A percentile compares a stretch with the other conserved stretches of the same genome.
phyloP scores from a whole-genome alignment of 1,140 invertebrate species.

The Cydia amplana region DNA sequence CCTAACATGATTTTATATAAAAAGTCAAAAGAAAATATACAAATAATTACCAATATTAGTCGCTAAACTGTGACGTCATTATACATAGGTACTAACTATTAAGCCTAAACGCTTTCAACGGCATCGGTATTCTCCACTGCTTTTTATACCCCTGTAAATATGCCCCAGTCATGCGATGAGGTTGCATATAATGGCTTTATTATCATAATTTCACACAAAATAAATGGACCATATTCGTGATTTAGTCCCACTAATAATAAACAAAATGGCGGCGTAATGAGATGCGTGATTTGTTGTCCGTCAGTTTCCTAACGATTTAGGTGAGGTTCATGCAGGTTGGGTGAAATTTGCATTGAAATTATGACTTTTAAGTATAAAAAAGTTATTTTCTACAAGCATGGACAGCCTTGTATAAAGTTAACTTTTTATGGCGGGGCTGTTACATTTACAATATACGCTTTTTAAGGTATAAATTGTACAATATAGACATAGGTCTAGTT shows the following conservation, averaged over 20 bases:
- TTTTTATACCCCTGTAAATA: slow-evolving; percentile 47
- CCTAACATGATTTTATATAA: no score
- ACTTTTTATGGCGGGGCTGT: no score
- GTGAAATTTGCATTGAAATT: slow-evolving; percentile 1
- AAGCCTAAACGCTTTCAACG: slow-evolving; percentile 30
- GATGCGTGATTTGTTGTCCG: slow-evolving; percentile 29
- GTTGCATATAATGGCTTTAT: slow-evolving; percentile 57
- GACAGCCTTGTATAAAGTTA: no score
- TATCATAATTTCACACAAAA: slow-evolving; percentile 57
- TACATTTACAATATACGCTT: no score
- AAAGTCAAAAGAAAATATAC: no score
- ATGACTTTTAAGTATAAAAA: neutral
- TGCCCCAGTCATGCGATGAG: slow-evolving; percentile 49
- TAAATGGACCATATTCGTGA: slow-evolving; percentile 50
- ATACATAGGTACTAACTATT: neutral
- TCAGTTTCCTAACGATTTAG: slow-evolving; percentile 13
- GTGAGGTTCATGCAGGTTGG: neutral
- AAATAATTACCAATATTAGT: neutral
- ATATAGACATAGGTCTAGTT: no score
- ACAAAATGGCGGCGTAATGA: slow-evolving; percentile 37
- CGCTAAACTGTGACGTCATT: neutral
- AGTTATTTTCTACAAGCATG: neutral
- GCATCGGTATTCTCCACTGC: slow-evolving; percentile 36
- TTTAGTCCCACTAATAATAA: slow-evolving; percentile 46
- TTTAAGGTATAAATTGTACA: no score